Evolutionary conservation across 2,797 vertebrate genomes (phyloP), one percentile per base, ranked within the genome.

Genomic region (Manis javanica): DNA sequence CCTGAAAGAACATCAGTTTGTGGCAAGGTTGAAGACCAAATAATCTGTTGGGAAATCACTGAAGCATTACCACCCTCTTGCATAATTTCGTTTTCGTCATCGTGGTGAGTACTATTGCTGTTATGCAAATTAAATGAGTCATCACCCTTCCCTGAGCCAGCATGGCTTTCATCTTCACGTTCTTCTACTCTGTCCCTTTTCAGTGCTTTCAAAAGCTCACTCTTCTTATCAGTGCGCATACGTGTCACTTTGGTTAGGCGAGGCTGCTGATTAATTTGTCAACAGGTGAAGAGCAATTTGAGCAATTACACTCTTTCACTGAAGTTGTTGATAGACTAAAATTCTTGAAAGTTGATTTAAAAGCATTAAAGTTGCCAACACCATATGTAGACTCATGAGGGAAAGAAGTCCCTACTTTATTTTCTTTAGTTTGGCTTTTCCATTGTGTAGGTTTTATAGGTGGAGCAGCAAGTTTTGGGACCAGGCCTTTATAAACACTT

Each of bases 1-100:
- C 98, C 99, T 91, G 99, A 99, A 98, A 99, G 98, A 98, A 98
- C 97, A 97, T 98, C 98, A 57, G 98, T 96, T 95, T 98, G 98
- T 94, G 98, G 98, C 66, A 98, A 98, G 85, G 98, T 29, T 96
- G 99, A 98, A 97, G 99, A 98, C 10, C 83, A 97, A 92, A 98
- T 97, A 71, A 98, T 91, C 89, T 98, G 98, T 12, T 98, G 98
- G 95, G 98, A 98, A 78, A 98, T 97, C 79, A 98, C 0, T 14
- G 98, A 97, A 95, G 98, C 75, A 96, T 98, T 99, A 91, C 98
- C 98, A 24, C 98, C 99, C 93, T 98, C 98, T 64, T 98, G 98
- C 0, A 85, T 94, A 97, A 97, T 96, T 71, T 98, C 98, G 81
- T 91, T 98, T 98, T 98, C 98, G 88, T 98, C 98, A 72, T 98